Percentiles rank a stretch among this genome's conserved stretches.
phyloP scores from a whole-genome alignment of 2,888 invertebrate genomes.

The Seira ritae region DNA sequence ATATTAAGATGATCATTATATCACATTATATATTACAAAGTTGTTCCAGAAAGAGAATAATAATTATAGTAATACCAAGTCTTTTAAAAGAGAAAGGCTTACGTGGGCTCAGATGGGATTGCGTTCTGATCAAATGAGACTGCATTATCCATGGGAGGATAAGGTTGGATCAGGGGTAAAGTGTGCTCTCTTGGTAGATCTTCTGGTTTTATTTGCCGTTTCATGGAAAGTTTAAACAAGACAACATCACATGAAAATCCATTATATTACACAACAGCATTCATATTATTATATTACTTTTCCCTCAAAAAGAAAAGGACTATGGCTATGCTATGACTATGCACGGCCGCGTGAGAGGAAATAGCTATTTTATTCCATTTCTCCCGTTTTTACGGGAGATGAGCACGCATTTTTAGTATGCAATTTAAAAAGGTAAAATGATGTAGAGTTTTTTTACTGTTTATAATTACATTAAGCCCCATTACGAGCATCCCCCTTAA shows the following conservation, averaged over 20 bases:
- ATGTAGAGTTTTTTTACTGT: neutral
- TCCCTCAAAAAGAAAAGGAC: neutral
- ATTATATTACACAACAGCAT: neutral
- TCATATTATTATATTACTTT: neutral
- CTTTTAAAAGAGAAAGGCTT: constrained; percentile 77
- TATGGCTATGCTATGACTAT: neutral
- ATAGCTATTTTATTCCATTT: too few species aligned
- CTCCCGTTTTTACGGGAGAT: neutral
- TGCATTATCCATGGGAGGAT: constrained; percentile 79
- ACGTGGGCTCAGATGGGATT: constrained; percentile 87
- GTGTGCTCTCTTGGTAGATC: constrained; percentile 80
- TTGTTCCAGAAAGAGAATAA: constrained; percentile 25
- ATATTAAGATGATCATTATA: too few species aligned
- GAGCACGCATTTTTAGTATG: neutral
- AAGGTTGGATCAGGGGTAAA: constrained; percentile 83
- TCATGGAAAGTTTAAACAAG: too few species aligned
- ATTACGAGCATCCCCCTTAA: neutral
- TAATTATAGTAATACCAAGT: too few species aligned
- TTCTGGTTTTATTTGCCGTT: constrained; percentile 75
- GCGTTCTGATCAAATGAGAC: constrained; percentile 84
- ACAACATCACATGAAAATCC: constrained; percentile 31
- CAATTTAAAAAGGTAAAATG: neutral
- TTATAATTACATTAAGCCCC: neutral
- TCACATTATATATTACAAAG: neutral
- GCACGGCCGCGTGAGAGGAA: too few species aligned